These are phyloP conservation scores for Gavia stellata DNA, from an alignment of 2,113 vertebrate species.

Conservation along the genomic window DNA sequence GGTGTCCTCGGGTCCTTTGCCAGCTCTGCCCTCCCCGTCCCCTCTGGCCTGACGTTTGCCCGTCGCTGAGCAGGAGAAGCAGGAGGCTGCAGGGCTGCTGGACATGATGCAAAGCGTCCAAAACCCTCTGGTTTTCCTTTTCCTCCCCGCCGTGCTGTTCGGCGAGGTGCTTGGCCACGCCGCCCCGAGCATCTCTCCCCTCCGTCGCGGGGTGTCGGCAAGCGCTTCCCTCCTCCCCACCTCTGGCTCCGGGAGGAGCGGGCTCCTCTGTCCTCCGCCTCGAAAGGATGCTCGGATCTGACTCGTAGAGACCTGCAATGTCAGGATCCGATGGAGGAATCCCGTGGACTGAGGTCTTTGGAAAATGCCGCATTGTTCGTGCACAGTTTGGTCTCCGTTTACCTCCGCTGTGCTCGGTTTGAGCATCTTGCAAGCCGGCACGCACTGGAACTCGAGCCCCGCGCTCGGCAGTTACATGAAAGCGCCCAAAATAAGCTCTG, in stretches of 20 bases:
- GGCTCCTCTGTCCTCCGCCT: neutral
- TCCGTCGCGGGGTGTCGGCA: rapidly evolving
- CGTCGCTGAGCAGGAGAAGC: neutral
- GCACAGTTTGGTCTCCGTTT: neutral
- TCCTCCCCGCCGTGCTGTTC: neutral
- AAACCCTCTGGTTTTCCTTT: neutral
- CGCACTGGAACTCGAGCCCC: neutral
- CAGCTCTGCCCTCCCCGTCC: neutral
- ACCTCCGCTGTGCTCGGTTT: neutral
- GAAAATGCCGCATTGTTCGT: rapidly evolving
- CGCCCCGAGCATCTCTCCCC: neutral
- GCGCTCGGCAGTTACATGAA: rapidly evolving
- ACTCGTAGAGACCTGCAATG: rapidly evolving
- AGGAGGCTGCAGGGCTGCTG: neutral
- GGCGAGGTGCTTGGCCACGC: rapidly evolving
- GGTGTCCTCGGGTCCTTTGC: neutral
- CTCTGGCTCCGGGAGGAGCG: neutral
- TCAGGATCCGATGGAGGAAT: rapidly evolving
- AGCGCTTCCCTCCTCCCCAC: neutral
- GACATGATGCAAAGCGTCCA: rapidly evolving
- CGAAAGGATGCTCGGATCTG: rapidly evolving
- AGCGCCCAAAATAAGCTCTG: neutral
- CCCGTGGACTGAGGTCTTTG: rapidly evolving
- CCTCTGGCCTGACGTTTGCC: neutral
- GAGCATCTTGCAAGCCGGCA: neutral